A percentile compares a stretch with the other conserved stretches of the same genome.
These are phyloP conservation scores for Threskiornis aethiopicus DNA, from an alignment of 2,797 vertebrate species.

Conservation along the genomic window DNA sequence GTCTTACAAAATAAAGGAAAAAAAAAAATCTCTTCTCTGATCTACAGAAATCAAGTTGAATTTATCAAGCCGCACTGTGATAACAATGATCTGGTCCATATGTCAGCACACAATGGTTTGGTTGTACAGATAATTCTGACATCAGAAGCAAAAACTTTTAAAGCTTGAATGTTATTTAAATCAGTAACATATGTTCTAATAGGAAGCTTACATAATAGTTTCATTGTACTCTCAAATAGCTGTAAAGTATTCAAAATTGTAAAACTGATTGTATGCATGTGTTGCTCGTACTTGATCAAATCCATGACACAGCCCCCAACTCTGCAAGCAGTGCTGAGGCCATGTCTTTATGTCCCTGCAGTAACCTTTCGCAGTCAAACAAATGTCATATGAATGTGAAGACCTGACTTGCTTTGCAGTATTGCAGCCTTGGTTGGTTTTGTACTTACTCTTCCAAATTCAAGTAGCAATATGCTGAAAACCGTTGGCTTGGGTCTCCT, in stretches of 20 bases:
- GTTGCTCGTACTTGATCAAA: not conserved
- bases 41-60: not conserved
- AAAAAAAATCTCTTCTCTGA: not conserved
- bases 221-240: conserved; percentile 43
- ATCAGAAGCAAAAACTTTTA: conserved; percentile 33
- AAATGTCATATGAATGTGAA: not conserved
- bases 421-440: not conserved
- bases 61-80: not conserved
- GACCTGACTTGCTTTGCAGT: not conserved
- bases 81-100: not conserved
- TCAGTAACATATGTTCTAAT: conserved; percentile 46
- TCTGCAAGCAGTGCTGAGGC: not conserved
- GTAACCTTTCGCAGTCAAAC: not conserved
- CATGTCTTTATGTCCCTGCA: not conserved
- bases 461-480: not conserved
- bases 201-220: conserved; percentile 29
- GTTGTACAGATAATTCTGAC: conserved; percentile 38
- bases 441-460: not conserved
- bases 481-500: not conserved
- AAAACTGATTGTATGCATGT: not conserved
- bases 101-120: not conserved
- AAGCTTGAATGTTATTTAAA: conserved; percentile 33
- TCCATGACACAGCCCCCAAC: not conserved
- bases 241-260: not conserved
- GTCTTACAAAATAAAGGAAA: not conserved